Conservation (phyloP, 2,797 vertebrate genomes). For the Nothura maculosa region DNA sequence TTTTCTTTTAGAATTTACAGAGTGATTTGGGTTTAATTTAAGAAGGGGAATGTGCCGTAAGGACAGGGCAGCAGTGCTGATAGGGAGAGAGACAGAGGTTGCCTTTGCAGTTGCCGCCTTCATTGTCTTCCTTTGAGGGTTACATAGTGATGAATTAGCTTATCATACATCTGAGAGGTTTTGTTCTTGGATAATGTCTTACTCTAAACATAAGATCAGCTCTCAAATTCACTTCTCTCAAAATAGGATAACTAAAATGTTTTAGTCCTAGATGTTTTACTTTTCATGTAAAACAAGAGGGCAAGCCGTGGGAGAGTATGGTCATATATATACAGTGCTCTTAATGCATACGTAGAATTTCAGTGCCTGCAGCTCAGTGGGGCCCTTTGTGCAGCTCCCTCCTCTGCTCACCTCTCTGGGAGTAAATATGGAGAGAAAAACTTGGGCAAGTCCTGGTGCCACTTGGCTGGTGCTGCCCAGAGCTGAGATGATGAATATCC, state of each 20-base stretch:
- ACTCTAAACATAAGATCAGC: background rate
- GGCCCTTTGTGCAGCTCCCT: too few species aligned
- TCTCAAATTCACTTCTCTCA: background rate
- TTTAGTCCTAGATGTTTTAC: background rate
- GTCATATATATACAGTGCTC: background rate
- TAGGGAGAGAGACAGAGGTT: background rate
- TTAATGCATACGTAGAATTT: background rate
- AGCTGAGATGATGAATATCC: too few species aligned
- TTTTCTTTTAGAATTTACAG: too few species aligned
- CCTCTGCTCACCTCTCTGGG: background rate
- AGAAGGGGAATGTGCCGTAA: too few species aligned
- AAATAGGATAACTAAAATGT: background rate
- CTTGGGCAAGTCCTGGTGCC: background rate
- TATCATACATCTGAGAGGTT: background rate
- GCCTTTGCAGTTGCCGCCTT: background rate
- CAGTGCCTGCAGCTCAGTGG: background rate
- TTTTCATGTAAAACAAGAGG: background rate
- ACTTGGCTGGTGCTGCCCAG: background rate
- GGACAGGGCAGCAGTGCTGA: background rate
- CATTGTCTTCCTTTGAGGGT: background rate
- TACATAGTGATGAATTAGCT: background rate
- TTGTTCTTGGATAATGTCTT: background rate
- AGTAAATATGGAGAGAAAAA: background rate
- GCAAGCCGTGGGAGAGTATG: background rate
- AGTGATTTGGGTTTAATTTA: too few species aligned